A percentile compares a stretch with the other conserved stretches of the same genome.
Evolutionary conservation across 1,140 invertebrate species (phyloP).

Genomic region (Drosophila neocordata): DNA sequence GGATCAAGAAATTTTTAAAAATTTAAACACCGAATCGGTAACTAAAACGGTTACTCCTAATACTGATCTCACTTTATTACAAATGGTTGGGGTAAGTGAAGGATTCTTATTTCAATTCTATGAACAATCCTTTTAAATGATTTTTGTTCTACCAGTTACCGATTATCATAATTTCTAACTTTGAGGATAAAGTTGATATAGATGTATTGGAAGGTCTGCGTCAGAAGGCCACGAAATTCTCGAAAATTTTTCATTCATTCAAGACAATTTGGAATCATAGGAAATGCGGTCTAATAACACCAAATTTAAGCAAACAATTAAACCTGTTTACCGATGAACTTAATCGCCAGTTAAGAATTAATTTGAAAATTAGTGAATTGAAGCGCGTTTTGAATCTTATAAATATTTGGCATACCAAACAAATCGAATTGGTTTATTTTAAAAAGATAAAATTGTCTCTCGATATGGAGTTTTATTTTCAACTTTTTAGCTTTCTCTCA

Average conservation of each 20-base stretch:
- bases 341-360: constrained; percentile 29
- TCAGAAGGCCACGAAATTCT: constrained; percentile 29
- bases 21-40: background rate
- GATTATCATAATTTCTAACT: constrained; percentile 30
- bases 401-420: constrained; percentile 44
- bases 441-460: constrained; percentile 23
- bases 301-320: background rate
- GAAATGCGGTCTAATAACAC: background rate
- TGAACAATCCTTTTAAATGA: background rate
- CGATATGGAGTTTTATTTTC: constrained; percentile 28
- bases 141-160: constrained; percentile 34
- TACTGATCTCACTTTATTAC: constrained; percentile 21
- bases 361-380: constrained; percentile 35
- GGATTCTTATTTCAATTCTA: background rate
- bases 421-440: constrained; percentile 35
- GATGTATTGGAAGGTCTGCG: constrained; percentile 39
- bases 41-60: background rate
- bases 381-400: constrained; percentile 70
- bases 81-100: constrained; percentile 51
- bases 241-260: constrained; percentile 23
- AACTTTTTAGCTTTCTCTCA: constrained; percentile 58
- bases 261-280: constrained; percentile 28
- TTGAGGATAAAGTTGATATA: constrained; percentile 36
- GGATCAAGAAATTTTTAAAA: background rate
- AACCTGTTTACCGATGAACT: constrained; percentile 16